Percentiles rank a stretch among this genome's conserved stretches.
phyloP scores from a whole-genome alignment of 23 tunicate genomes.

The Ciona savignyi region DNA sequence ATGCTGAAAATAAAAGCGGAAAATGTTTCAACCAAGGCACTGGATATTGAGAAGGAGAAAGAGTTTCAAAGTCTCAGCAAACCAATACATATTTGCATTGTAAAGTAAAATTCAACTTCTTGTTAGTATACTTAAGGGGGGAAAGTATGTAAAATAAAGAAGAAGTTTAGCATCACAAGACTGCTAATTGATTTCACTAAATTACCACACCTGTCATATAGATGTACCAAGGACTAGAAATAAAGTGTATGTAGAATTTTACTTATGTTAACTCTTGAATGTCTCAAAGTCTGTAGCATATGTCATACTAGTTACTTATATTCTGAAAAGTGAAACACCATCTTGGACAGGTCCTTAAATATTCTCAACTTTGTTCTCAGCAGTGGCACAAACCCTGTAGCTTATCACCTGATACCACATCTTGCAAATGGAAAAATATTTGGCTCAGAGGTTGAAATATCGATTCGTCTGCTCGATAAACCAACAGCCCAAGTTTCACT shows the following conservation, averaged over 20 bases:
- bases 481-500: neutral
- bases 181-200: no score
- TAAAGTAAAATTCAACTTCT: slow-evolving; percentile 26
- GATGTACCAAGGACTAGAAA: no score
- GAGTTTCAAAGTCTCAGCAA: slow-evolving; percentile 38
- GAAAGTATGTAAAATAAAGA: neutral
- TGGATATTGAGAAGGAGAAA: slow-evolving; percentile 32
- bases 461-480: slow-evolving; percentile 34
- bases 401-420: slow-evolving; percentile 58
- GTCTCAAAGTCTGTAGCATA: no score
- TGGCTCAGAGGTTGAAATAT: slow-evolving; percentile 59
- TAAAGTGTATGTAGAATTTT: no score
- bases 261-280: no score
- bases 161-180: no score
- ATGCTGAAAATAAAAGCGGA: slow-evolving; percentile 72
- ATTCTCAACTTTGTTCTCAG: no score
- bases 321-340: no score
- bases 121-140: neutral
- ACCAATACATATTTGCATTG: slow-evolving; percentile 74
- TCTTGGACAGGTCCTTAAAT: neutral
- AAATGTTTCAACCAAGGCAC: slow-evolving; percentile 24
- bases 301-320: no score
- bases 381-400: slow-evolving; percentile 58
- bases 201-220: no score
- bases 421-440: slow-evolving; percentile 68